These are phyloP conservation scores for Pangasius djambal DNA, from an alignment of 2,797 vertebrate species.

Conservation along the genomic window DNA sequence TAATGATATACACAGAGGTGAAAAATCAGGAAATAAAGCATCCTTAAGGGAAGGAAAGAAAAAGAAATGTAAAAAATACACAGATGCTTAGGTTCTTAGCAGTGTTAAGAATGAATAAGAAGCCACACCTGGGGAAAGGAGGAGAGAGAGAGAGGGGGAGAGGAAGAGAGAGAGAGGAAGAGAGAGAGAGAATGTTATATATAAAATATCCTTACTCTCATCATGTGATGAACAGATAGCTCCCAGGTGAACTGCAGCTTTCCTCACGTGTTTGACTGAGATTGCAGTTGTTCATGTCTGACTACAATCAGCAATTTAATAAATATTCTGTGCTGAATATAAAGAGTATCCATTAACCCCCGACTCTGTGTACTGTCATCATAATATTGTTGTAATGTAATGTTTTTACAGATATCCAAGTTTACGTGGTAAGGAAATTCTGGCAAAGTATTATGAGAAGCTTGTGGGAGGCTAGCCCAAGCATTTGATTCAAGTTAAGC, in stretches of 20 bases:
- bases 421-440: not conserved
- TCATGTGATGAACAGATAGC: not conserved
- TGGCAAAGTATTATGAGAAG: no score
- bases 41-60: not conserved
- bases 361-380: not conserved
- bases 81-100: not conserved
- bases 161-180: constrained; percentile 1
- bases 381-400: not conserved
- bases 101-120: not conserved
- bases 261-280: not conserved
- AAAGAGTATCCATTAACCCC: not conserved
- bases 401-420: not conserved
- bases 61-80: not conserved
- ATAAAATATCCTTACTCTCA: not conserved
- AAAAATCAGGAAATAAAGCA: not conserved
- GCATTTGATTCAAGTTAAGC: no score
- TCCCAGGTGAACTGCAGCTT: not conserved
- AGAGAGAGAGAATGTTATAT: not conserved
- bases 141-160: not conserved
- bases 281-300: not conserved
- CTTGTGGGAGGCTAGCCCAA: no score
- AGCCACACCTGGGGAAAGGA: not conserved
- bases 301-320: not conserved
- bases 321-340: not conserved
- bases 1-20: not conserved